Evolutionary conservation across 30 jellyfish, hydroid and myxozoan species (phyloP), one percentile per base, ranked within the genome.

Genomic region (Aurelia aurita complex sp. Pacific): DNA sequence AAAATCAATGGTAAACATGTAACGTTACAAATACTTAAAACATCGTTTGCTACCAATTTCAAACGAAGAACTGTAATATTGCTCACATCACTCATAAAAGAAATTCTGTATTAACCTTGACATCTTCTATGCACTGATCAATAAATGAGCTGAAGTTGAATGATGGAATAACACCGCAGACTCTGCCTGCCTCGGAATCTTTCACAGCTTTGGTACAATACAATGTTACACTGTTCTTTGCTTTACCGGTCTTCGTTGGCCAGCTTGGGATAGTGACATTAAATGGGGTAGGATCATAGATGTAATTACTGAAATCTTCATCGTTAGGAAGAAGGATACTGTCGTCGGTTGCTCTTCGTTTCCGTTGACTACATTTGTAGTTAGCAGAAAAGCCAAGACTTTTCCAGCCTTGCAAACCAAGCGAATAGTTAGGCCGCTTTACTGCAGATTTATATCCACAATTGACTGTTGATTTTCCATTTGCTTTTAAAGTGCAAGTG

Each of bases 221-320:
- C n/a, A 14, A 51, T 5, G 19, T 64, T 2, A 76, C 81, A 17
- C 40, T 61, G 9, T 16, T 65, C 70, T 82, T 63, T 29, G 86
- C 54, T 61, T 63, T 82, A 16, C 86, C 86, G 60, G 52, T 23
- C 46, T 51, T 51, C 3, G 92, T 82, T 5, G 92, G 92, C 65
- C 69, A 82, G 38, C 63, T n/a, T 17, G 92, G 85, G 0, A 69
- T 46, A 3, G 72, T 70, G 35, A 61, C 54, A 62, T 50, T 11
- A 6, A 63, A 16, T 15, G 17, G 32, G 42, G 29, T 80, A 10
- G 85, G 92, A 32, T 82, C 64, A 50, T 18, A 69, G 13, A 29
- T 60, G 32, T 82, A 70, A 57, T 29, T 55, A 6, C 64, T 60
- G 33, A 9, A 85, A 18, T 82, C 69, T 1, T 65, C 92, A 60